Conservation (phyloP, 2,888 invertebrate species). For the Euclidia mi region DNA sequence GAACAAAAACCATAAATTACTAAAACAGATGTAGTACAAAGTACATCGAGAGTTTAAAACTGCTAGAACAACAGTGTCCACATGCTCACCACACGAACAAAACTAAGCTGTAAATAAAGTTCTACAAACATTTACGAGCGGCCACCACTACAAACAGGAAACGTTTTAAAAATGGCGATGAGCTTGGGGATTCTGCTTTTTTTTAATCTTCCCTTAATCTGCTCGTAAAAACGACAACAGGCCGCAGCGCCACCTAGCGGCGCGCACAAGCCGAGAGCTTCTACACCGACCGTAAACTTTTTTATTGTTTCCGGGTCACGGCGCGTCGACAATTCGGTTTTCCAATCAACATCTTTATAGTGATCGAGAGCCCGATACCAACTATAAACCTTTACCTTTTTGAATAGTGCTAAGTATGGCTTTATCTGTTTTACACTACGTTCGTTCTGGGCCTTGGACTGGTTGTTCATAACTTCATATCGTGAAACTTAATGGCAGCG, state of each 20-base stretch:
- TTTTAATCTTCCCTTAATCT: constrained; percentile 70
- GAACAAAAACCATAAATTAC: constrained; percentile 33
- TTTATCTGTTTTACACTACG: constrained; percentile 32
- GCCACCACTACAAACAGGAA: constrained; percentile 48
- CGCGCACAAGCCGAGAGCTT: constrained; percentile 43
- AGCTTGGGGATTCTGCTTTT: constrained; percentile 57
- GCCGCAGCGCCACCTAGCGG: constrained; percentile 50
- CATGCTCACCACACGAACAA: constrained; percentile 44
- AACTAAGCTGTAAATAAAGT: constrained; percentile 55
- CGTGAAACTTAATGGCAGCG: too few species aligned
- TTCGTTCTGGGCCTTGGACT: neutral
- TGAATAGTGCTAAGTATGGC: constrained; percentile 31
- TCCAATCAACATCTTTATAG: constrained; percentile 82
- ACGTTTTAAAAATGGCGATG: constrained; percentile 52
- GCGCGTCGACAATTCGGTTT: constrained; percentile 78
- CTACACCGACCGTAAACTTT: constrained; percentile 75
- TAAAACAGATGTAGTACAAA: constrained; percentile 49
- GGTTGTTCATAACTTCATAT: too few species aligned
- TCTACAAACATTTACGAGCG: constrained; percentile 53
- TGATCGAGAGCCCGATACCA: constrained; percentile 67
- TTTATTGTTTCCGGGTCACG: constrained; percentile 84
- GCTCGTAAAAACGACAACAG: constrained; percentile 62
- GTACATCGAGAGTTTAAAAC: constrained; percentile 46
- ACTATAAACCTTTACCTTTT: constrained; percentile 56
- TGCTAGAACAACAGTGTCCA: constrained; percentile 39